Evolutionary conservation across 2,797 vertebrate genomes (phyloP), one percentile per base, ranked within the genome.

Genomic region (Euthynnus affinis): DNA sequence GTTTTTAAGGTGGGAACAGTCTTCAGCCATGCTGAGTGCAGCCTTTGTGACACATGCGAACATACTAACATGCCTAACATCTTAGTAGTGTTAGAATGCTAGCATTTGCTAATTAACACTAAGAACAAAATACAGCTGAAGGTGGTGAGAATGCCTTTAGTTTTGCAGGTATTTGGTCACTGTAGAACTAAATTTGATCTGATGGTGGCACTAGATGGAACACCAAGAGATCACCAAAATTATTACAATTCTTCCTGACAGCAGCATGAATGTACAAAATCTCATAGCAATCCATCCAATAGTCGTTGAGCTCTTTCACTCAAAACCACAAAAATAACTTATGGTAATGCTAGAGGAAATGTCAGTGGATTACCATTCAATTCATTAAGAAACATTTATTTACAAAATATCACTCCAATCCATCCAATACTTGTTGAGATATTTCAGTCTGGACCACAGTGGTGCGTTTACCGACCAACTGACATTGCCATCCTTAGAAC

Each of bases 271-370:
- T 58, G 10, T 57, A 34, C 14, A 29, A 70, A 53, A 71, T 55
- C 7, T 40, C 0, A 13, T 42, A 42, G 40, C 12, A 55, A 59
- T 55, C 40, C 9, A 46, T 46, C 15, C 1, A 42, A 37, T 23
- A 20, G 22, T n/a, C 13, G 27, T 37, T 49, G 17, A 65, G 18
- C 23, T 68, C 2, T 58, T 70, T 74, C n/a, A 37, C 20, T 71
- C 4, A 64, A 18, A 71, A 37, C 8, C 6, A 46, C 37, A 55
- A 48, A 29, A 14, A 42, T 37, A 51, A 40, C 59, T 40, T 12
- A 34, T n/a, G 8, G 17, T 64, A n/a, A 29, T 1, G 9, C 37
- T 40, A 13, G 37, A 40, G 37, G 37, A 12, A 40, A 12, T 9
- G 10, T 40, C 1, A 40, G 9, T 20, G 17, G 20, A 60, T 52